Evolutionary conservation across 2,888 invertebrate species (phyloP), one percentile per base, ranked within the genome.

Genomic region (Andrena camellia): DNA sequence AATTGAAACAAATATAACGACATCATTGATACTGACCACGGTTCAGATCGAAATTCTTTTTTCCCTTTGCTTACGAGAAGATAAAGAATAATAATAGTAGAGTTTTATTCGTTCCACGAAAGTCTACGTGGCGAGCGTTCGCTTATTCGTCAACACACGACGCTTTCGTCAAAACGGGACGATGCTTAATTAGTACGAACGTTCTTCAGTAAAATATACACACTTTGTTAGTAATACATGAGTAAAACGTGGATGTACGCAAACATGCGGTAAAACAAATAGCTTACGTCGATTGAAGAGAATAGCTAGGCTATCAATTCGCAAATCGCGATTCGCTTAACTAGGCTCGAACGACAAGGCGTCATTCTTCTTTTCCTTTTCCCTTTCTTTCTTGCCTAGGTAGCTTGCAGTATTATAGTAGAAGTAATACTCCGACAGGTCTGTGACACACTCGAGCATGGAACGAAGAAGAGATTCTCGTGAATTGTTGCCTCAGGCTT

Each of bases 281-380:
- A 57, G 20, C 50, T 59, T 59, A 63, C n/a, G 7, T 20, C 29
- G 48, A 63, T 67, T 35, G 29, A 50, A 59, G 62, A 79, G 42
- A 82, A 68, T 13, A 69, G 81, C 62, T 79, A 68, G 13, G 59
- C 60, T 60, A 69, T 48, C 20, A 48, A 13, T 57, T 63, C 31
- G 52, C 48, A 31, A 62, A 67, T 68, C 70, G 29, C 48, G 66
- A 26, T 73, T 86, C 68, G 20, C 72, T 84, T 73, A 73, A 76
- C 83, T 83, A 86, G 78, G 68, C 64, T 84, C 60, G 50, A 81
- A 79, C 78, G 83, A 84, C 76, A 70, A 78, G 60, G 76, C 73
- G 75, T 74, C 50, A 57, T 83, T 64, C 42, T 0, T 20, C 23
- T 2, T 50, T 57, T n/a, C 54, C 42, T 13, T 13, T 5, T 52